Evolutionary conservation across 1,140 invertebrate genomes (phyloP).

Genomic region (Berghia stephanieae): DNA sequence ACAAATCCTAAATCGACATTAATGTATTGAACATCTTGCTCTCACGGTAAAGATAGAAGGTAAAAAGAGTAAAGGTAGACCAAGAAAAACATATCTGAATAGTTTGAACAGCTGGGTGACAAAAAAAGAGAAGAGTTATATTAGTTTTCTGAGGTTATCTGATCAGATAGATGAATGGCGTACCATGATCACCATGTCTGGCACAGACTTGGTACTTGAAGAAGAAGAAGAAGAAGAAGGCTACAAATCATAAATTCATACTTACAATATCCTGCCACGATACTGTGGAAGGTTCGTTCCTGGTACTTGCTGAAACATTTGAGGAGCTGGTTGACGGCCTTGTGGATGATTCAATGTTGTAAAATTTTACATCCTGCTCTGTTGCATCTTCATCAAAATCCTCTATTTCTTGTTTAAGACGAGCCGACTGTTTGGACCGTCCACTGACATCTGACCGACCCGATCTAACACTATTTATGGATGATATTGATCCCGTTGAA

Average conservation of each 20-base stretch:
- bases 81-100: neutral
- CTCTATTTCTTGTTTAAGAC: neutral
- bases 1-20: too few relatives aligned
- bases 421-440: too few relatives aligned
- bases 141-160: too few relatives aligned
- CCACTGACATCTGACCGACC: neutral
- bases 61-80: neutral
- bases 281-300: neutral
- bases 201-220: too few relatives aligned
- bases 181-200: too few relatives aligned
- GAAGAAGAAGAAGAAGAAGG: neutral
- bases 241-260: neutral
- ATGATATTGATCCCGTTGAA: slow-evolving; percentile 15
- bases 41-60: too few relatives aligned
- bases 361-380: neutral
- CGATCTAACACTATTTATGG: neutral
- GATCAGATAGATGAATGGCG: too few relatives aligned
- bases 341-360: neutral
- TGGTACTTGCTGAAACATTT: neutral
- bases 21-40: too few relatives aligned
- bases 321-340: neutral
- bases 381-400: neutral
- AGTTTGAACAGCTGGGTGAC: too few relatives aligned
- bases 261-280: slow-evolving; percentile 21
- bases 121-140: too few relatives aligned